Evolutionary conservation across 2,113 vertebrate genomes (phyloP), one percentile per base, ranked within the genome.

Genomic region (Indicator maculatus): DNA sequence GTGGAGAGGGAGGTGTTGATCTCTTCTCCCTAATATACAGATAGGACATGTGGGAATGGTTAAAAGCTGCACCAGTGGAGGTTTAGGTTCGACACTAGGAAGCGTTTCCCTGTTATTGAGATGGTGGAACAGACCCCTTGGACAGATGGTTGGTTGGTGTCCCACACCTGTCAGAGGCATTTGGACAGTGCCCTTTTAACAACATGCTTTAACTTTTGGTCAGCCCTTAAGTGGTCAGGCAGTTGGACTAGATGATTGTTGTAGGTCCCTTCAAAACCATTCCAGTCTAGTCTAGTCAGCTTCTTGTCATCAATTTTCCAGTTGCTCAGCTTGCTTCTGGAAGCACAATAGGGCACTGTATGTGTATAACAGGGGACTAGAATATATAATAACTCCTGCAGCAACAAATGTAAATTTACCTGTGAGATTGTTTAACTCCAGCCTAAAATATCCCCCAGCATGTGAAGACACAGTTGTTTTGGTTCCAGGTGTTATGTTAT

Each of bases 1-100:
- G 10, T 7, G n/a, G 39, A 52, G 55, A 59, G 13, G 28, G 28
- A 76, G 12, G 4, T 64, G 15, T 26, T 36, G 12, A 64, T 6
- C 16, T 44, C 56, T 81, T 58, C 47, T 69, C 12, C 39, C 12
- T 14, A 9, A 18, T 15, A 75, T 24, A 33, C 27, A 52, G 30
- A 44, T 3, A 52, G 21, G 33, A 41, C 2, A 0, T 0, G 1
- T 36, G 30, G 33, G 21, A 86, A 69, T 4, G 2, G 47, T 41
- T 63, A 55, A 63, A 56, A 75, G 38, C 33, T 52, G 58, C 6
- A 2, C 4, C 31, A 76, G 11, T 7, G 16, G 21, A 83, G 7
- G 26, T 65, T 23, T 8, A 52, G 6, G 7, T 52, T 52, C 24
- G 50, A 26, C 50, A 52, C 23, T 52, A 52, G 23, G 50, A 26